phyloP scores from a whole-genome alignment of 2,797 vertebrate species.

The Myotis myotis region DNA sequence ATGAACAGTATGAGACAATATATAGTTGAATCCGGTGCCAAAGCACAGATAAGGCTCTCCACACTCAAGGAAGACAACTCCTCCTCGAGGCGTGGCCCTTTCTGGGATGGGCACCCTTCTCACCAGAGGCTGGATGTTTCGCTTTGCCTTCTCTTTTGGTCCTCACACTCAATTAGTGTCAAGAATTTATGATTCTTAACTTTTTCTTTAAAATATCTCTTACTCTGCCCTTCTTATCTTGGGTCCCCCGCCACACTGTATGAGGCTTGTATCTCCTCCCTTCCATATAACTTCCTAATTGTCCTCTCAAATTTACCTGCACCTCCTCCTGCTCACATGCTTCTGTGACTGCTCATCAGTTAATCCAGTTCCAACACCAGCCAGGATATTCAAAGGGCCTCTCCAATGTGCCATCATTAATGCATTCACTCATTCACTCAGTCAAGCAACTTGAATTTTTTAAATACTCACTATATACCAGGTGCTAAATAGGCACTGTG shows the following conservation, averaged over 20 bases:
- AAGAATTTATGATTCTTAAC: not conserved
- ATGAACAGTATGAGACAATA: not conserved
- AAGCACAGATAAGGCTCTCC: not conserved
- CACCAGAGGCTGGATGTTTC: not conserved
- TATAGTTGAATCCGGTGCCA: not conserved
- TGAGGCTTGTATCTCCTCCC: not conserved
- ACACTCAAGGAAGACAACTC: not conserved
- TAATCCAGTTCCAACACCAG: not conserved
- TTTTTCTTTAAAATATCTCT: not conserved
- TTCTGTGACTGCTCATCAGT: not conserved
- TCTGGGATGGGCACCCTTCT: not conserved
- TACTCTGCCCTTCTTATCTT: not conserved
- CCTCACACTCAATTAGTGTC: not conserved
- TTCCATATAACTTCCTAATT: not conserved
- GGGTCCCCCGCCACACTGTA: too few relatives aligned
- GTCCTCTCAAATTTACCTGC: not conserved
- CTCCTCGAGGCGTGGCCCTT: not conserved
- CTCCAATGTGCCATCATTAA: not conserved
- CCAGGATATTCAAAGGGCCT: not conserved
- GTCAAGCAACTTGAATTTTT: not conserved
- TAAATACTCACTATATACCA: not conserved
- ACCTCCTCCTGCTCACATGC: fast-evolving
- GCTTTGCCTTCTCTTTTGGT: not conserved
- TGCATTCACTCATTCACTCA: not conserved
- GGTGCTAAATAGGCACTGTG: not conserved